Evolutionary conservation across 2,113 vertebrate genomes (phyloP), one percentile per base, ranked within the genome.

Genomic region (Argyrosomus japonicus): DNA sequence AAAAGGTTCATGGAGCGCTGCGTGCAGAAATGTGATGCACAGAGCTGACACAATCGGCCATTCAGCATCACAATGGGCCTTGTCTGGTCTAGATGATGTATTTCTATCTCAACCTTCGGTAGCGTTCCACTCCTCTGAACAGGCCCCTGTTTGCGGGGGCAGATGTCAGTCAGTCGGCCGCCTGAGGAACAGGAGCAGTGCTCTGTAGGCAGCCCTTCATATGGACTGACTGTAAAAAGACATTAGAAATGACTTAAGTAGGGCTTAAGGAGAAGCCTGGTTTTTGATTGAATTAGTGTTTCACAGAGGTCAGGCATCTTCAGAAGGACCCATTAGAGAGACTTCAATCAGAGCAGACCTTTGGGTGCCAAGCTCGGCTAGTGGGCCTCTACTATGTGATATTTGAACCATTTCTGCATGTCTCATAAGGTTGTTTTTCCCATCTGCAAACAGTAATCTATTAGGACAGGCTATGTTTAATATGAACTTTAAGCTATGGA

Each of bases 11-110:
- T 40, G 56, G 47, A 85, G 79, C 56, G 12, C 67, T 79, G 60
- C 60, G 0, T 23, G 40, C 36, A 88, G 88, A 90, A 91, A 88
- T 57, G 11, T 57, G 82, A 88, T 69, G 72, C 73, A 86, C 57
- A 80, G 86, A 82, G 50, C 50, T 51, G 57, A 77, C 77, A 82
- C 74, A 82, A 58, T 0, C 40, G 70, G 32, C 79, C 71, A 74
- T 77, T 84, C 74, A 77, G 57, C 15, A 0, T 83, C 79, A 91
- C 85, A 85, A 63, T 87, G 75, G 75, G 53, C 19, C 2, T 4
- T 21, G 82, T 71, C 81, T 74, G 0, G 18, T 86, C 84, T 88
- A 43, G 40, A 64, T 84, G 74, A 74, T 76, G 84, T 9, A 74
- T 48, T 67, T 91, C 87, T 79, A 63, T 29, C 77, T 74, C 19